Base-by-base conservation (phyloP, 2,888 invertebrate genomes). In the Timema podura region DNA sequence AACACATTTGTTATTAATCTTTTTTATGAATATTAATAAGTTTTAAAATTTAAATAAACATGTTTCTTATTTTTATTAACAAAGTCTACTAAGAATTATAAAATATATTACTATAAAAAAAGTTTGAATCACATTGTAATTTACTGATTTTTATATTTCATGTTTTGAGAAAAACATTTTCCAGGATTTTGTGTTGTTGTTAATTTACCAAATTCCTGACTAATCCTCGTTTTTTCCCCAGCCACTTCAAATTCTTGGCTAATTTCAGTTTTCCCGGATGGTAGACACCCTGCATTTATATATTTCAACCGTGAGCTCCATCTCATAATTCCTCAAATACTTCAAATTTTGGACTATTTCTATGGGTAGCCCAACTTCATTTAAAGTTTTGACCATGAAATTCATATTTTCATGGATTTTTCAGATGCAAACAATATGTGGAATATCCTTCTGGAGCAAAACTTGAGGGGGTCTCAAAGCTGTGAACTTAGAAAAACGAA, bases 371-470 rank as follows among this genome's bases (percentile, higher is more conserved):
- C 57, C 57, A 57, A 30, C 57, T 7, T 9, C 57, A 16, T n/a
- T 57, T 30, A 57, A 9, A 30, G n/a, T n/a, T 57, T n/a, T 57
- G 16, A 57, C 7, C 6, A 57, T 1, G 15, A n/a, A 6, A 9
- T 11, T 15, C 57, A 57, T n/a, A 57, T 57, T 57, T 13, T 57
- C 57, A 13, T 57, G 57, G 5, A n/a, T 57, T 57, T 57, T 57
- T 13, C 57, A 6, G 5, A 57, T 9, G 15, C 57, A 7, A 6
- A 57, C 57, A 13, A 13, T 57, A 57, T 57, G 57, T 6, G 57
- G n/a, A 9, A 57, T 57, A 30, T 7, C n/a, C 30, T 30, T 57
- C 57, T 57, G 57, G 15, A 57, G 15, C 15, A 57, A 30, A 16
- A 57, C 13, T 8, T 57, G 15, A 16, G 5, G 3, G 0, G 57